Evolutionary conservation across 2,888 invertebrate genomes (phyloP).

Genomic region (Sepiola atlantica): DNA sequence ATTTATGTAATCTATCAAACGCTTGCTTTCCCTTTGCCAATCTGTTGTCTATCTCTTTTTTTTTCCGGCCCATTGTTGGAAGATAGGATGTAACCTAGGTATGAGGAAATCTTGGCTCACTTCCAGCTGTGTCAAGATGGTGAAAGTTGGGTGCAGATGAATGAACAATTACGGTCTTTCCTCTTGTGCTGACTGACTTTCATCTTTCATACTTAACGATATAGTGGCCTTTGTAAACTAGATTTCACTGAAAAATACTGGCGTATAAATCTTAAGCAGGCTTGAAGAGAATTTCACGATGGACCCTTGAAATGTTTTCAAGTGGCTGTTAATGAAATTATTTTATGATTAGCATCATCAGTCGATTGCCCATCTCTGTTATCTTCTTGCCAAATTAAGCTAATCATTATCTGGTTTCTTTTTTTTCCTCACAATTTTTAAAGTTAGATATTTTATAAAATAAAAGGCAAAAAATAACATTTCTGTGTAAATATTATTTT

Average conservation of each 20-base stretch:
- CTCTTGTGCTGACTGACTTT: neutral
- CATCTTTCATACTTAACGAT: neutral
- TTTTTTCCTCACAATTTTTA: neutral
- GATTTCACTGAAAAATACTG: neutral
- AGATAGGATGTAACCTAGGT: neutral
- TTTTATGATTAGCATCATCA: neutral
- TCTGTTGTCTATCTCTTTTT: neutral
- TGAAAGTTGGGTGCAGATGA: neutral
- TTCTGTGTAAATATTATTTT: neutral
- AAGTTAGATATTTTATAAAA: neutral
- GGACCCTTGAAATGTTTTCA: neutral
- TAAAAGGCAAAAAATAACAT: neutral
- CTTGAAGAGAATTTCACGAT: neutral
- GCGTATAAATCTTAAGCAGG: neutral
- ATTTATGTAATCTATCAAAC: neutral
- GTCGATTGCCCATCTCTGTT: neutral
- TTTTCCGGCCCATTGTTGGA: neutral
- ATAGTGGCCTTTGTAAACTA: neutral
- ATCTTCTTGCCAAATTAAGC: neutral
- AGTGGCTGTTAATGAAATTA: neutral
- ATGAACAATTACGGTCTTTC: neutral
- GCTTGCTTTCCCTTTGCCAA: neutral
- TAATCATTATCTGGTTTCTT: neutral
- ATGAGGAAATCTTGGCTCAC: neutral
- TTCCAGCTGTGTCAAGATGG: neutral